Evolutionary conservation across 2,113 vertebrate species (phyloP).

Genomic region (Euleptes europaea): DNA sequence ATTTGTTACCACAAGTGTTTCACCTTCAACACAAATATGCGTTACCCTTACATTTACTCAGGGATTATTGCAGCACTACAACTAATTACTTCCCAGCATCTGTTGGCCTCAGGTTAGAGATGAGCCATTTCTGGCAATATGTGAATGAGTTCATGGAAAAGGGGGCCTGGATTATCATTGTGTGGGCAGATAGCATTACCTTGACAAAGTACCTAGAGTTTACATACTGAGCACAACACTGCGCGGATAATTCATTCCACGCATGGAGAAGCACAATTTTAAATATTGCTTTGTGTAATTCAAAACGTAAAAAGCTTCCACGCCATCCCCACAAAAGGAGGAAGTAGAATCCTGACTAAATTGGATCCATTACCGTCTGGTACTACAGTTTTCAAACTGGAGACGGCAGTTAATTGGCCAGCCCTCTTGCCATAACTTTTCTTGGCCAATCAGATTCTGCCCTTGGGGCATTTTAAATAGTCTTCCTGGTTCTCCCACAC

Average conservation of each 20-base stretch:
- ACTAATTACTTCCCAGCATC: conserved; percentile 81
- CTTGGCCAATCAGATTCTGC: no score
- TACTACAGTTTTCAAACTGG: no score
- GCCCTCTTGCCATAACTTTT: no score
- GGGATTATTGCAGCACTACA: conserved; percentile 69
- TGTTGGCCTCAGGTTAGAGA: conserved; percentile 73
- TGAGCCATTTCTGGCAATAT: conserved; percentile 61
- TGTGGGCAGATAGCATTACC: conserved; percentile 50
- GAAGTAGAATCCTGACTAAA: no score
- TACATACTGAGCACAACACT: conserved; percentile 58
- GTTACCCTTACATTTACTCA: conserved; percentile 71
- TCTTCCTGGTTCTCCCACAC: no score
- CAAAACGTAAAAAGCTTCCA: not conserved
- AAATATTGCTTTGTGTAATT: not conserved
- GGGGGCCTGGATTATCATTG: conserved; percentile 15
- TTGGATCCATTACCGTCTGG: no score
- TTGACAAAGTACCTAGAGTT: conserved; percentile 2
- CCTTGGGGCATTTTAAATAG: no score
- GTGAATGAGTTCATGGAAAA: conserved; percentile 61
- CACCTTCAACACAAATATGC: conserved; percentile 75
- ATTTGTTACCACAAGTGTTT: conserved; percentile 78
- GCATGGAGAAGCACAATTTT: not conserved
- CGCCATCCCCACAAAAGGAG: no score
- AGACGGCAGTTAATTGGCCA: no score
- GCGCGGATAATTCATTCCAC: conserved; percentile 56